Percentiles rank a stretch among this genome's conserved stretches.
phyloP scores from a whole-genome alignment of 2,888 invertebrate species.

The Gasteruption jaculator region DNA sequence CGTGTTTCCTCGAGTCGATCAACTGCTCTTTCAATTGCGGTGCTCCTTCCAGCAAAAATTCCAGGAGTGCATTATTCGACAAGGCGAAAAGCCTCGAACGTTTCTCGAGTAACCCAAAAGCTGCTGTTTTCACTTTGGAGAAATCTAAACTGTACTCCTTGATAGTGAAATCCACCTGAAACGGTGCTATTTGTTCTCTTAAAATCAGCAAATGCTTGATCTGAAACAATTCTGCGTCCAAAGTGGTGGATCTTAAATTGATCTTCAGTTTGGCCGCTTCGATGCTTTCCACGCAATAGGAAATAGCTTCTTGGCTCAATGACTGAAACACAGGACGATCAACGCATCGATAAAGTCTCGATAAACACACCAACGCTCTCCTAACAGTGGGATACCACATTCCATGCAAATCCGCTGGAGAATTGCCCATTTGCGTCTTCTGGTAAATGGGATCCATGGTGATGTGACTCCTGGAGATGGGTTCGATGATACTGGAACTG shows the following conservation, averaged over 20 bases:
- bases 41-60: constrained; percentile 88
- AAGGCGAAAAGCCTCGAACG: constrained; percentile 75
- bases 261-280: constrained; percentile 78
- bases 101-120: constrained; percentile 70
- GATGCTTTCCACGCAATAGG: constrained; percentile 87
- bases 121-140: constrained; percentile 84
- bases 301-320: constrained; percentile 91
- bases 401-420: constrained; percentile 94
- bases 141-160: constrained; percentile 94
- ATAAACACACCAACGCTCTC: constrained; percentile 89
- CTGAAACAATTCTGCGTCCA: constrained; percentile 96
- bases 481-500: constrained; percentile 27
- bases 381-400: constrained; percentile 99
- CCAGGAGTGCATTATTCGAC: constrained; percentile 87
- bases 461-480: constrained; percentile 38
- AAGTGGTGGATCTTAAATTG: constrained; percentile 65
- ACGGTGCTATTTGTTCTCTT: constrained; percentile 96
- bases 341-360: constrained; percentile 86
- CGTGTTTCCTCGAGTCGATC: constrained; percentile 92
- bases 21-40: constrained; percentile 90
- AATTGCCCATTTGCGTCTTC: constrained; percentile 55
- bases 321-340: constrained; percentile 96
- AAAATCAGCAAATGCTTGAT: constrained; percentile 96
- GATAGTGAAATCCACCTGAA: constrained; percentile 90
- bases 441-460: constrained; percentile 41